Base-by-base conservation (phyloP, 2,888 invertebrate species). In the Caenorhabditis imperialis region DNA sequence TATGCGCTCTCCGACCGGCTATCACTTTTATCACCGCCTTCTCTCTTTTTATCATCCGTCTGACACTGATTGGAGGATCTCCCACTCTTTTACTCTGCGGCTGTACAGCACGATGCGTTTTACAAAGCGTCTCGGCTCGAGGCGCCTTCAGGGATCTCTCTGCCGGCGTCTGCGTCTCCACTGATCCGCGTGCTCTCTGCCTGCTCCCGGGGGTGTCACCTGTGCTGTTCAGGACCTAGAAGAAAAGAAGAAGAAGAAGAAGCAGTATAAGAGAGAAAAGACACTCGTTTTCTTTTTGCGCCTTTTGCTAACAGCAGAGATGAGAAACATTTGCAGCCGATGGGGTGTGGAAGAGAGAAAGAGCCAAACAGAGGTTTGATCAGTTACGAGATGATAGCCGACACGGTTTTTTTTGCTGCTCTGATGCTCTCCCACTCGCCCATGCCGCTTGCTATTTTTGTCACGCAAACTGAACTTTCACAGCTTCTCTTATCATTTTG, bases 311-410 rank as follows among this genome's bases (percentile, higher is more conserved):
- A 47, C 62, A 54, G 35, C 62, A 14, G 48, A 42, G 54, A 30
- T 30, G 30, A 30, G 65, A 65, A 65, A 57, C 65, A 48, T 65
- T 65, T 65, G 65, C 65, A 65, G 65, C 37, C 3, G 16, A 23
- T 23, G 40, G 6, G 38, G 33, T 37, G 16, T 25, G 20, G 40
- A n/a, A 38, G 38, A 33, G 42, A 45, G 22, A 44, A 16, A 42
- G 48, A 65, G 55, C 25, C 23, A 8, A 33, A 65, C 54, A 54
- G 57, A 65, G 65, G 65, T 65, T 65, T 57, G 65, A 65, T 57
- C 65, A 50, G 55, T 65, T 65, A 57, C 55, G 57, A 65, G 65
- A 65, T 65, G 55, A 65, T 65, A 55, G 48, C 65, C 65, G 54
- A 55, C 55, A 65, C 57, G 30, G 65, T 65, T 65, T 65, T 61